phyloP scores from a whole-genome alignment of 2,113 vertebrate species.

The Dascyllus trimaculatus region DNA sequence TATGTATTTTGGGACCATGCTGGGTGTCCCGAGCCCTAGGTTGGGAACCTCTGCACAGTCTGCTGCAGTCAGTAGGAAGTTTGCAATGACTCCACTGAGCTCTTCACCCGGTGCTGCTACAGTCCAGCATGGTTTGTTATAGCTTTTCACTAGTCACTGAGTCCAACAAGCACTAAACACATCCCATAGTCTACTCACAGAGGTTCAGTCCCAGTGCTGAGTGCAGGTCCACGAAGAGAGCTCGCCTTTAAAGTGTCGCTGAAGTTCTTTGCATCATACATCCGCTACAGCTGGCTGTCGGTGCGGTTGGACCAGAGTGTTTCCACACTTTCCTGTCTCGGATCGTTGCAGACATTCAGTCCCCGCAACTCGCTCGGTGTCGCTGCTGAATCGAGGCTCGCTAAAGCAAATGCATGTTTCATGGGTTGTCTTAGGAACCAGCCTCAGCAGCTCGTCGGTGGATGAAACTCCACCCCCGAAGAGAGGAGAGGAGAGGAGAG shows the following conservation, averaged over 20 bases:
- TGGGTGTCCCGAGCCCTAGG: neutral
- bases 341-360: neutral
- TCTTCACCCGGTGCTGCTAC: no score
- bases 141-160: no score
- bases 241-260: slow-evolving; percentile 1
- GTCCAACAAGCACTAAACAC: no score
- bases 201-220: neutral
- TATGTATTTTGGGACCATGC: neutral
- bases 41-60: slow-evolving; percentile 20
- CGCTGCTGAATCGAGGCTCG: neutral
- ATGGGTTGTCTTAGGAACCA: slow-evolving; percentile 71
- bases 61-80: neutral
- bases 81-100: neutral
- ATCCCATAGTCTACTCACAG: slow-evolving; percentile 26
- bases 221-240: neutral
- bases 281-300: no score
- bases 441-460: slow-evolving; percentile 27
- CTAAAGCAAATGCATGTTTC: slow-evolving; percentile 56
- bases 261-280: slow-evolving; percentile 22
- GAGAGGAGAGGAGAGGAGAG: slow-evolving; percentile 4
- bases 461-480: slow-evolving; percentile 63
- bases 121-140: no score
- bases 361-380: no score
- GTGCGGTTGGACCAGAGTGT: neutral
- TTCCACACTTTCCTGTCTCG: no score